Evolutionary conservation across 2,113 vertebrate genomes (phyloP).

Genomic region (Budorcas taxicolor): DNA sequence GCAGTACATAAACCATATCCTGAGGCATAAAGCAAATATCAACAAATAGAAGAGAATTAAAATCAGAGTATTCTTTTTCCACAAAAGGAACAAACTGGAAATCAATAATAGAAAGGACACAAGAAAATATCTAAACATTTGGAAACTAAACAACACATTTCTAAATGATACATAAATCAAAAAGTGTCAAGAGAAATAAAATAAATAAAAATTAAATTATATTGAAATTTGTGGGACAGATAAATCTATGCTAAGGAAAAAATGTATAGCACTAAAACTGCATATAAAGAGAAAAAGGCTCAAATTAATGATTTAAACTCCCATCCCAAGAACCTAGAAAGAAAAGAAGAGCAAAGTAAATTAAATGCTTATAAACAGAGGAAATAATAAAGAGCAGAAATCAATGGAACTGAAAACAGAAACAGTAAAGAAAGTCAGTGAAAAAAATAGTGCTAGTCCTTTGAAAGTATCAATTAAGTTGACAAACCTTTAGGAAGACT

Average conservation of each 20-base stretch:
- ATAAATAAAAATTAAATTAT: background rate
- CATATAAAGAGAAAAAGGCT: background rate
- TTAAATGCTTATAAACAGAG: background rate
- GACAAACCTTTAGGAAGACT: background rate
- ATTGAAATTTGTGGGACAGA: background rate
- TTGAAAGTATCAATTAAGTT: background rate
- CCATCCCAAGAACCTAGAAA: background rate
- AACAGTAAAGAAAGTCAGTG: background rate
- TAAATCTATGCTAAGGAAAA: background rate
- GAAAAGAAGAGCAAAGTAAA: background rate
- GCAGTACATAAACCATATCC: background rate
- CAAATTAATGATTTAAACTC: background rate
- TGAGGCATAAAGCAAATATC: background rate
- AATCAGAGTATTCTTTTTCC: background rate
- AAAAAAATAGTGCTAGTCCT: background rate
- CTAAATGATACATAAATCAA: background rate
- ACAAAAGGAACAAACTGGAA: background rate
- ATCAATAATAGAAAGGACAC: background rate
- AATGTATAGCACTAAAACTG: background rate
- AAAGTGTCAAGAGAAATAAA: background rate
- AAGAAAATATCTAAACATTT: background rate
- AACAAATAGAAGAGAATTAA: background rate
- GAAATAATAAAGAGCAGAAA: background rate
- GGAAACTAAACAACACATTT: background rate
- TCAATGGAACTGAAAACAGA: background rate